Base-by-base conservation (phyloP, 2,888 invertebrate species). In the Cephus pygmeus region DNA sequence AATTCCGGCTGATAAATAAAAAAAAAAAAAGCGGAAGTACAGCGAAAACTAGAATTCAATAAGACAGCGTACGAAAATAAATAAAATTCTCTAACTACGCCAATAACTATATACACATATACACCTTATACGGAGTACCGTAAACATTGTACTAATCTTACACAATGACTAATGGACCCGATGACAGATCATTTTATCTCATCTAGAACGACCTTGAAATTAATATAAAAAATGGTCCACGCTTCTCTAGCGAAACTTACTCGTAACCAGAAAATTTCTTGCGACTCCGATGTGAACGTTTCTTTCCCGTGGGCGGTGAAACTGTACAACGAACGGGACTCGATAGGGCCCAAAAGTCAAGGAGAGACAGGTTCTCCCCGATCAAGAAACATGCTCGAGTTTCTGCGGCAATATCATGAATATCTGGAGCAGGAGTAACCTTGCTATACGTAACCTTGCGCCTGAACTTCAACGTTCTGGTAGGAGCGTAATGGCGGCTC, bases 401-500 rank as follows among this genome's bases (percentile, higher is more conserved):
- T 56, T 56, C 56, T 56, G 56, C 56, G 56, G 56, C 56, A 56
- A 56, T 23, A 56, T 23, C 23, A 56, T 56, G 56, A 56, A 56
- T 56, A 87, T 85, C 84, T 86, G 81, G 84, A 87, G 82, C 85
- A 84, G 78, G 78, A 81, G 75, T 82, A 89, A 90, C 90, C 90
- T 90, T 90, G 89, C 86, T 83, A 36, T 74, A 81, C 86, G 85
- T 90, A 90, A 90, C 90, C 89, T 90, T 90, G 90, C 86, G 85
- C 84, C 73, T 89, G 89, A 90, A 90, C 88, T 89, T 89, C 85
- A 83, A 75, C 82, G 81, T 81, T 75, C 75, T 83, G 78, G 79
- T 79, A 36, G 30, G 69, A 31, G 69, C 75, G 76, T 35, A 69
- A 76, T 77, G 82, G 76, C 78, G 69, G 75, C 9, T 74, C 35